A percentile compares a stretch with the other conserved stretches of the same genome.
Evolutionary conservation across 2,888 invertebrate species (phyloP).

Genomic region (Sympetrum striolatum): DNA sequence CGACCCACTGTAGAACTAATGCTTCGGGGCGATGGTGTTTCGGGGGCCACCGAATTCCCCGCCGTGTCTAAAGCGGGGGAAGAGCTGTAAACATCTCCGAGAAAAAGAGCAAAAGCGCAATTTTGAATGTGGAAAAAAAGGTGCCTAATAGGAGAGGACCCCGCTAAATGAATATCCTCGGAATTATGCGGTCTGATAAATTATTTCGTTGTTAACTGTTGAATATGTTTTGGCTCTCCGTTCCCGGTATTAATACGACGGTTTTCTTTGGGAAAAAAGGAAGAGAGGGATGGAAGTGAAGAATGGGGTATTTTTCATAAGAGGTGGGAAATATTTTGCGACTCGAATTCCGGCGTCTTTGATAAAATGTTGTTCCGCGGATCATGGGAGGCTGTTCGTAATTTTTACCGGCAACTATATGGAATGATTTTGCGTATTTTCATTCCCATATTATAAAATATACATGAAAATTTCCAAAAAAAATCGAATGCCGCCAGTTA

Average conservation of each 20-base stretch:
- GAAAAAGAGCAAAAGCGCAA: conserved; percentile 3
- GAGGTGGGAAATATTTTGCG: too few species aligned
- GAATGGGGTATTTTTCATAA: background rate
- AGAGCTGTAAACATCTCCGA: conserved; percentile 33
- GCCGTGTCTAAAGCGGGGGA: conserved; percentile 33
- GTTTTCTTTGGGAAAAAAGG: background rate
- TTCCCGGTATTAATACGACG: background rate
- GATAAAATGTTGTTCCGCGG: too few species aligned
- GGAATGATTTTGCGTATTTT: too few species aligned
- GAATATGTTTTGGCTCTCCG: conserved; percentile 6
- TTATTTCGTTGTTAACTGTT: conserved; percentile 24
- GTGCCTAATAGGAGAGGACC: conserved; percentile 23
- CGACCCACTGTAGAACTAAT: conserved; percentile 40
- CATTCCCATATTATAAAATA: too few species aligned
- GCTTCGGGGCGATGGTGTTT: conserved; percentile 5
- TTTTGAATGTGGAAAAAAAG: conserved; percentile 9
- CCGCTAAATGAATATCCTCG: conserved; percentile 29
- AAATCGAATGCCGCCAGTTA: too few species aligned
- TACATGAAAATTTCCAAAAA: too few species aligned
- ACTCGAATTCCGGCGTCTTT: too few species aligned
- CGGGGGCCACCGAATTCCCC: conserved; percentile 20
- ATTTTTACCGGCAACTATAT: too few species aligned
- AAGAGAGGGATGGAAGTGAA: conserved; percentile 2
- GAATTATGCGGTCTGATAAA: conserved; percentile 21
- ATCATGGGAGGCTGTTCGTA: too few species aligned